Evolutionary conservation across 2,113 vertebrate species (phyloP), one percentile per base, ranked within the genome.

Genomic region (Pagrus major): DNA sequence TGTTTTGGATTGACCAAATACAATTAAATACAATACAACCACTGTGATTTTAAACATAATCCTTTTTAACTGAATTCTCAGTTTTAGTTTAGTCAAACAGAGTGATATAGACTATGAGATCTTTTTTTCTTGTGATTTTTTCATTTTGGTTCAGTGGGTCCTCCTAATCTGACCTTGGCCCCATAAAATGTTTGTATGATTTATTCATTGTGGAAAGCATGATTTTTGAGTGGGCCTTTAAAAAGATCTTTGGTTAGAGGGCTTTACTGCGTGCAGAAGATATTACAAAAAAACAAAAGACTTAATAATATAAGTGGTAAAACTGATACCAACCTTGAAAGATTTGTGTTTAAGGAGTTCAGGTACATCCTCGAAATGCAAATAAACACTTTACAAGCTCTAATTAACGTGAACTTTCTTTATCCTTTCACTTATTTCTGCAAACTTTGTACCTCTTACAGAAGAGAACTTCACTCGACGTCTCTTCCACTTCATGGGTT

Each of bases 401-500:
- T 31, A 3, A 46, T 4, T 31, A 31, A 35, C 10, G 29, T 20
- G 4, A 27, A 33, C 20, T 27, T 14, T 55, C 27, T 71, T 54
- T 71, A 9, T 44, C 41, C 15, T 59, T 47, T 14, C 4, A 37
- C 64, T 63, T 46, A 37, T 61, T 78, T 61, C 51, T 67, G 23
- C 18, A 10, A 51, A 61, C 9, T 81, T 52, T 44, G 21, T 55
- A 71, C 31, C 35, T 61, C 27, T 18, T 12, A 65, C 5, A 54
- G 33, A 65, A 31, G 25, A 69, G 4, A 51, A 74, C 60, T 85
- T 77, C 37, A 55, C 49, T 83, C 20, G 70, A 52, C 64, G 69
- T 76, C 23, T 69, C 42, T 31, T 41, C 21, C 63, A 59, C 65
- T 76, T 84, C 44, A 72, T 64, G 55, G 55, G 42, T 78, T 71